Conservation (phyloP, 2,888 invertebrate genomes). For the Troides oblongomaculatus region DNA sequence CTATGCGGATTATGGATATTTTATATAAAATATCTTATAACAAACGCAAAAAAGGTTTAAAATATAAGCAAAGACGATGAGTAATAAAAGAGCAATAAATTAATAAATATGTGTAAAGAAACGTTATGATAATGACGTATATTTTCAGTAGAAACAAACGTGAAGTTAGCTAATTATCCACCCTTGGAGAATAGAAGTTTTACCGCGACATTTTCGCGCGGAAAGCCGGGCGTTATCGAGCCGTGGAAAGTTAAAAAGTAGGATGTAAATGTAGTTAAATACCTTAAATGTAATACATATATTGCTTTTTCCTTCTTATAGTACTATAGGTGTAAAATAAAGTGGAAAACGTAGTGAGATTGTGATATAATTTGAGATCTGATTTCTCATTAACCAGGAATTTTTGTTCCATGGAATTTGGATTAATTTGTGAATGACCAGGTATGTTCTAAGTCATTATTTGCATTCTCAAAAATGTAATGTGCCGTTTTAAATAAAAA, state of each 20-base stretch:
- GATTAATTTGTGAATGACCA: slow-evolving; percentile 74
- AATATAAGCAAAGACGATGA: background rate
- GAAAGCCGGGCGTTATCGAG: slow-evolving; percentile 80
- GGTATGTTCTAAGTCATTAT: slow-evolving; percentile 57
- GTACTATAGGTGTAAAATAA: slow-evolving; percentile 45
- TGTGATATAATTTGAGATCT: slow-evolving; percentile 45
- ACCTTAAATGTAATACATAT: slow-evolving; percentile 34
- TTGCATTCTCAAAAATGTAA: slow-evolving; percentile 43
- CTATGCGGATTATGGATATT: background rate
- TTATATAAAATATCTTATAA: background rate
- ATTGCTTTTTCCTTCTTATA: slow-evolving; percentile 31
- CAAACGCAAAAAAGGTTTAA: background rate
- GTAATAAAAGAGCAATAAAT: background rate
- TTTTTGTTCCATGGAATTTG: slow-evolving; percentile 61
- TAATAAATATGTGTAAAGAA: slow-evolving; percentile 43
- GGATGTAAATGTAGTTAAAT: slow-evolving; percentile 50
- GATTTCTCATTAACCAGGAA: slow-evolving; percentile 56
- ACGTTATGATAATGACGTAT: slow-evolving; percentile 53
- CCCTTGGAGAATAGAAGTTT: slow-evolving; percentile 62
- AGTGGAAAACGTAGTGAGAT: slow-evolving; percentile 44
- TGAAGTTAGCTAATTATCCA: slow-evolving; percentile 66
- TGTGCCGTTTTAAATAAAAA: slow-evolving; percentile 35
- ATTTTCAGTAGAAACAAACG: slow-evolving; percentile 75
- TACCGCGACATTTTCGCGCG: slow-evolving; percentile 81
- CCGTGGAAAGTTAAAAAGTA: slow-evolving; percentile 74